Base-by-base conservation (phyloP, 2,113 vertebrate genomes). In the Tinamus guttatus region DNA sequence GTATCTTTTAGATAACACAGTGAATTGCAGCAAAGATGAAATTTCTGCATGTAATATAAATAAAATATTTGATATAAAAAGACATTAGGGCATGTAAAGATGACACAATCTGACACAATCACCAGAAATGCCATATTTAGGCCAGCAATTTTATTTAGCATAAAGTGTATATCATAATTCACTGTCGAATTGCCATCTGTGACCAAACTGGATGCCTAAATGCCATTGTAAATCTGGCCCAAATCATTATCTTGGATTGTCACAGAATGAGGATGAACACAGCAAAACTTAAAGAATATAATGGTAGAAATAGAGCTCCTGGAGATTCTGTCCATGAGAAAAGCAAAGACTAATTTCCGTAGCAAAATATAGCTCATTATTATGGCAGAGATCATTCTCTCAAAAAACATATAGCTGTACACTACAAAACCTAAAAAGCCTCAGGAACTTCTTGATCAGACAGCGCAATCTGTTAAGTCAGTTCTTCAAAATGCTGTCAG, bases 11-110 rank as follows among this genome's bases (percentile, higher is more conserved):
- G 58, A 76, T 87, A 93, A 64, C 56, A 32, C 0, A 32, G 59
- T 19, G 41, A 68, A 34, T 43, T 87, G 54, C 60, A 69, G 24
- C 34, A 54, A 16, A 41, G 41, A 59, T 85, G 32, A 73, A 62
- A 92, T 49, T 92, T 81, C 81, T 85, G n/a, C n/a, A 21, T 54
- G 78, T 69, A 34, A 40, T 64, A 59, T 64, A 78, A 83, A 81
- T 91, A 76, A 87, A 91, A 85, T 90, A 85, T 85, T 60, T 83
- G 41, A 91, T 94, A 68, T 81, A 43, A 64, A 47, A 71, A 81
- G 71, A 52, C 64, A 34, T 84, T 90, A 64, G 78, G 41, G 73
- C 41, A 67, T 74, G 54, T 71, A 85, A 87, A 95, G 79, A 95
- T 83, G 78, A n/a, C n/a, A n/a, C n/a, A n/a, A n/a, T 7, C 67